A percentile compares a stretch with the other conserved stretches of the same genome.
These are phyloP conservation scores for Theodoxus fluviatilis DNA, from an alignment of 2,888 invertebrate genomes.

Conservation along the genomic window DNA sequence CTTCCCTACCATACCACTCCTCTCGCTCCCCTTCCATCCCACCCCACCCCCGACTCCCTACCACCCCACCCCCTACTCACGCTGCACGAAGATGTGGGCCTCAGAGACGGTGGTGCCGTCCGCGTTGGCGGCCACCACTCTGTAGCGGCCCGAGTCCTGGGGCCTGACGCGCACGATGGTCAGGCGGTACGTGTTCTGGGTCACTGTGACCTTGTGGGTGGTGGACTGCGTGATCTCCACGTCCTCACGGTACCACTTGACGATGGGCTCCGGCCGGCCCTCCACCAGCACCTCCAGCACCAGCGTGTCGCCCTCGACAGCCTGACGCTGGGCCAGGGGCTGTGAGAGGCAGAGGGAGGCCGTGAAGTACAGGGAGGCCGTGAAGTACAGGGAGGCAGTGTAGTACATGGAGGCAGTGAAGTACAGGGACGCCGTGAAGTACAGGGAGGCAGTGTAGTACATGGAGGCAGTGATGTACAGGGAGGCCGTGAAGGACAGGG, in stretches of 20 bases:
- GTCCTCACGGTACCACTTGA: conserved; percentile 62
- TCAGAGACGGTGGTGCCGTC: conserved; percentile 72
- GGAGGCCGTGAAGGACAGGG: too few relatives aligned
- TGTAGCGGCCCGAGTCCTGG: conserved; percentile 80
- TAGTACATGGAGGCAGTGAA: too few relatives aligned
- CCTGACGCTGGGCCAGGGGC: conserved; percentile 43
- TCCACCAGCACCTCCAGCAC: conserved; percentile 55
- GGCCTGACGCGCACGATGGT: conserved; percentile 72
- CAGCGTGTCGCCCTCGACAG: conserved; percentile 50
- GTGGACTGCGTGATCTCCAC: conserved; percentile 72
- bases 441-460: too few relatives aligned
- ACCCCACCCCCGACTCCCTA: too few relatives aligned
- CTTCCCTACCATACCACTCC: too few relatives aligned
- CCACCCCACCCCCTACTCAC: conserved; percentile 39
- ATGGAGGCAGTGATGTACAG: too few relatives aligned
- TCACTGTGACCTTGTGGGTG: conserved; percentile 75
- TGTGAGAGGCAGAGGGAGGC: neutral
- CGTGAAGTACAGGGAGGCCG: too few relatives aligned
- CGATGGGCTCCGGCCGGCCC: conserved; percentile 58
- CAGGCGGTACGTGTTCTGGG: conserved; percentile 79
- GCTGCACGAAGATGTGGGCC: conserved; percentile 48
- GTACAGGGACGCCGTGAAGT: too few relatives aligned
- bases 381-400: too few relatives aligned
- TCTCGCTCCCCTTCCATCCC: too few relatives aligned
- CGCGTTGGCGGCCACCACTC: conserved; percentile 80